Conservation (phyloP, 2,113 vertebrate species). For the Sapajus apella region DNA sequence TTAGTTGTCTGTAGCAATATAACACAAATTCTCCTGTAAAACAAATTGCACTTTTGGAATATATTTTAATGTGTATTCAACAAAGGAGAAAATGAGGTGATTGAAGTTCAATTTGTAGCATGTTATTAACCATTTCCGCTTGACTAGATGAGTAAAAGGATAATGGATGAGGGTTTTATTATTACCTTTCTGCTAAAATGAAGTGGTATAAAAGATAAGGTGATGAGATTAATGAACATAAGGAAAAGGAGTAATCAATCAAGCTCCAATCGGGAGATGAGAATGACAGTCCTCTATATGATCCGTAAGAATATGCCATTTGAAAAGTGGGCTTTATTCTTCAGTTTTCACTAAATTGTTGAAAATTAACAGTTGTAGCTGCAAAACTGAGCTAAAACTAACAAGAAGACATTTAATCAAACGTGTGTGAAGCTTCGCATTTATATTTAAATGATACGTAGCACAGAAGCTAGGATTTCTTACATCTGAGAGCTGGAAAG, state of each 20-base stretch:
- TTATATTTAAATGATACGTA: neutral
- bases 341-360: slow-evolving; percentile 50
- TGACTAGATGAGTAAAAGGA: slow-evolving; percentile 97
- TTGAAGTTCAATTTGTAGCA: slow-evolving; percentile 99
- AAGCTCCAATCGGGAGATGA: slow-evolving; percentile 88
- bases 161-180: slow-evolving; percentile 99
- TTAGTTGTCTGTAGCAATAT: slow-evolving; percentile 88
- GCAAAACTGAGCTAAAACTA: slow-evolving; percentile 26
- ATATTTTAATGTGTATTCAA: slow-evolving; percentile 91
- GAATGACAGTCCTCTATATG: slow-evolving; percentile 83
- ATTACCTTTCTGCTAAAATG: slow-evolving; percentile 99
- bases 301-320: slow-evolving; percentile 84
- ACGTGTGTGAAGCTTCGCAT: neutral
- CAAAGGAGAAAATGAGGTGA: slow-evolving; percentile 95
- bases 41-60: slow-evolving; percentile 89
- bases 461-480: neutral
- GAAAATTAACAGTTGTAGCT: slow-evolving; percentile 43
- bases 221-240: slow-evolving; percentile 99
- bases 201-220: slow-evolving; percentile 99
- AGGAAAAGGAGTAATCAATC: slow-evolving; percentile 97
- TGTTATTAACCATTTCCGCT: slow-evolving; percentile 99
- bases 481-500: neutral
- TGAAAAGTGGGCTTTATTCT: slow-evolving; percentile 81
- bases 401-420: neutral
- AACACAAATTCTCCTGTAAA: slow-evolving; percentile 88